Evolutionary conservation across 2,113 vertebrate species (phyloP).

Genomic region (Sinocyclocheilus grahami): DNA sequence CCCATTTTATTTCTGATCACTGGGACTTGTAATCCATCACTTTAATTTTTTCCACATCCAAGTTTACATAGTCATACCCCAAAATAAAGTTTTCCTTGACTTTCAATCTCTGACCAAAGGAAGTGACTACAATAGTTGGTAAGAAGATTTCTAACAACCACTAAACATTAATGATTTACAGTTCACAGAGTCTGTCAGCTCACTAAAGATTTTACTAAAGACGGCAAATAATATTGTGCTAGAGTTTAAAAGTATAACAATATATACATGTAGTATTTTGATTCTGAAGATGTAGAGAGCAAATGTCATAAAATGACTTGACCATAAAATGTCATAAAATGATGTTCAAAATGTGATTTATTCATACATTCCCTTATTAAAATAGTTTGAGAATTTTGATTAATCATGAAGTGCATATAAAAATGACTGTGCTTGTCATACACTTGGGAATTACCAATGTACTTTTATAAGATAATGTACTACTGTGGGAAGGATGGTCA

Average conservation of each 20-base stretch:
- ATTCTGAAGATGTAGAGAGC: background rate
- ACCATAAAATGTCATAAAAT: background rate
- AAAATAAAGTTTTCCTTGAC: background rate
- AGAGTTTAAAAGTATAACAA: background rate
- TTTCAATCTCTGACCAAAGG: background rate
- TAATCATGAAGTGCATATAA: no score
- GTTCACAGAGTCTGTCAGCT: background rate
- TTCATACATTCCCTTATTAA: no score
- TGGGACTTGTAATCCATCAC: background rate
- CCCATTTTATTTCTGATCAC: slow-evolving; percentile 19
- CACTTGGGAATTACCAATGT: no score
- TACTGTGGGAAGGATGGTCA: background rate
- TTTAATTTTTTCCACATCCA: background rate
- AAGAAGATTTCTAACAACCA: background rate
- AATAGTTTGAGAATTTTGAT: no score
- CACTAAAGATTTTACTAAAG: background rate
- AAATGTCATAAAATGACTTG: background rate
- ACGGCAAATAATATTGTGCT: background rate
- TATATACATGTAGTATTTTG: background rate
- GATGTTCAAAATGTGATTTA: no score
- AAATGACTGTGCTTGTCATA: no score
- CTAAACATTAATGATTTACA: slow-evolving; percentile 24
- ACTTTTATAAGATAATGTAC: background rate
- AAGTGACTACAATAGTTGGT: background rate
- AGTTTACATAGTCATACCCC: background rate